phyloP scores from a whole-genome alignment of 2,888 invertebrate genomes.

The Epinotia brunnichana region DNA sequence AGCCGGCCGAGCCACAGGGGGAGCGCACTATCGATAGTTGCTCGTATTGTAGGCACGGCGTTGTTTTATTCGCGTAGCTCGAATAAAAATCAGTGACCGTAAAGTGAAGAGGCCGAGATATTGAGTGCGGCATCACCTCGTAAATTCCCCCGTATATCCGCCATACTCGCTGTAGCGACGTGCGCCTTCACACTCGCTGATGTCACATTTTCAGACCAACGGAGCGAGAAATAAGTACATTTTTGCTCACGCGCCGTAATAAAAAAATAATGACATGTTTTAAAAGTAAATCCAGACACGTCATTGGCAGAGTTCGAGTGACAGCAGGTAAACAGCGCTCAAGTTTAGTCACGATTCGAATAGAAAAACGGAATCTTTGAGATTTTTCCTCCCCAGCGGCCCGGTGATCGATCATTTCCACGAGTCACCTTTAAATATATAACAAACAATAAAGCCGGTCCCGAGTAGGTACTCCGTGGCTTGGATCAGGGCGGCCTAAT shows the following conservation, averaged over 20 bases:
- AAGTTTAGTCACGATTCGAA: slow-evolving; percentile 40
- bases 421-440: slow-evolving; percentile 37
- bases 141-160: slow-evolving; percentile 62
- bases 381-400: slow-evolving; percentile 25
- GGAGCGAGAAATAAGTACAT: slow-evolving; percentile 84
- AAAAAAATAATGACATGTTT: slow-evolving; percentile 82
- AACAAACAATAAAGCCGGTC: slow-evolving; percentile 16
- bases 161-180: slow-evolving; percentile 50
- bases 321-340: slow-evolving; percentile 38
- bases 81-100: slow-evolving; percentile 76
- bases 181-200: slow-evolving; percentile 76
- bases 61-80: slow-evolving; percentile 54
- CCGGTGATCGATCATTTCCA: slow-evolving; percentile 34
- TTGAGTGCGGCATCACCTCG: slow-evolving; percentile 72
- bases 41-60: slow-evolving; percentile 45
- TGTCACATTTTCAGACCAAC: slow-evolving; percentile 82
- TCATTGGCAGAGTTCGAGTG: slow-evolving; percentile 25
- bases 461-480: slow-evolving; percentile 29
- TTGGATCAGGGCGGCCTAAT: slow-evolving; percentile 42
- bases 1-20: slow-evolving; percentile 13
- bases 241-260: slow-evolving; percentile 79
- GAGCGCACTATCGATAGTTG: slow-evolving; percentile 42
- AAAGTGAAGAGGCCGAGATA: slow-evolving; percentile 74
- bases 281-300: slow-evolving; percentile 71
- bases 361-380: slow-evolving; percentile 34